A percentile compares a stretch with the other conserved stretches of the same genome.
These are phyloP conservation scores for Thereva unica DNA, from an alignment of 2,888 invertebrate species.

Conservation along the genomic window DNA sequence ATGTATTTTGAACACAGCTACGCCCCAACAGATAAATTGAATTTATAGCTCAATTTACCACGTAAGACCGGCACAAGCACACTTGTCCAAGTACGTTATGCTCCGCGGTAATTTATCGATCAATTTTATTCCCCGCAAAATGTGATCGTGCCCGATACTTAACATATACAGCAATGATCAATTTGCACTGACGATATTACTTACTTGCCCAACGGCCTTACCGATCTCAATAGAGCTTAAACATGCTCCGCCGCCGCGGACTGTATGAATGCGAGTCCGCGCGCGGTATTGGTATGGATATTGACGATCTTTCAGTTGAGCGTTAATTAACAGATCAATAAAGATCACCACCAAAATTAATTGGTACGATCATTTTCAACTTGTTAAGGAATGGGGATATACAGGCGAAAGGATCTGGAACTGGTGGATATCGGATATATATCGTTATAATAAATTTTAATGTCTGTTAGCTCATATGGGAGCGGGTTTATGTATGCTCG, in stretches of 20 bases:
- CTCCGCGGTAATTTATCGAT: constrained; percentile 31
- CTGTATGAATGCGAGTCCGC: not conserved
- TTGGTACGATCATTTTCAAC: constrained; percentile 38
- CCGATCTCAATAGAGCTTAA: constrained; percentile 26
- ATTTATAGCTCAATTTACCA: not conserved
- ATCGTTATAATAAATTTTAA: constrained; percentile 25
- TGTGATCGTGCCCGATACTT: constrained; percentile 19
- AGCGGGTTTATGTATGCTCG: constrained; percentile 16
- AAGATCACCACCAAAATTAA: constrained; percentile 41
- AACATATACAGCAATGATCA: constrained; percentile 28
- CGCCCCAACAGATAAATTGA: constrained; percentile 17
- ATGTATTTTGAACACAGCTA: constrained; percentile 23
- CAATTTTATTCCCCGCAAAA: constrained; percentile 23
- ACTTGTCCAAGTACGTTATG: constrained; percentile 25
- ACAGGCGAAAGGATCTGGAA: constrained; percentile 9
- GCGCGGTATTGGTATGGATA: constrained; percentile 13
- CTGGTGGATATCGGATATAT: constrained; percentile 25
- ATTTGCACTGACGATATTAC: constrained; percentile 35
- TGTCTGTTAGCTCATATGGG: constrained; percentile 26
- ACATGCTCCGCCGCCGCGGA: constrained; percentile 3
- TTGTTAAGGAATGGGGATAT: constrained; percentile 10
- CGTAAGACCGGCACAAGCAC: constrained; percentile 23
- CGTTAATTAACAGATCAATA: constrained; percentile 42
- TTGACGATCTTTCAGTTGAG: constrained; percentile 19
- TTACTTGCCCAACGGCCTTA: constrained; percentile 38